These are phyloP conservation scores for Sorex fumeus DNA, from an alignment of 2,113 vertebrate species.

Conservation along the genomic window DNA sequence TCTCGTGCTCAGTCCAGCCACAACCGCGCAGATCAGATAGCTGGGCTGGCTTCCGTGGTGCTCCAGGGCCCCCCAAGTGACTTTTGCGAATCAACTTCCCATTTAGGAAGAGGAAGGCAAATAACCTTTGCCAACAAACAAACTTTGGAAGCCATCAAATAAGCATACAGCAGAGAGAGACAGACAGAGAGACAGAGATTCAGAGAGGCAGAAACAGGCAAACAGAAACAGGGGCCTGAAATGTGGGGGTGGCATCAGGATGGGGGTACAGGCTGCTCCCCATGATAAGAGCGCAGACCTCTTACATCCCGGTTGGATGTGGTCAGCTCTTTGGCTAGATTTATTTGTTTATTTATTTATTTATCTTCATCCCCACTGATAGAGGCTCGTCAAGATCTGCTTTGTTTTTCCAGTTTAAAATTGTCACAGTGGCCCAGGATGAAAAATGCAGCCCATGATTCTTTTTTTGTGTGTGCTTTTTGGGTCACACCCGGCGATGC, in stretches of 20 bases:
- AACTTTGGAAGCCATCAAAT: conserved; percentile 45
- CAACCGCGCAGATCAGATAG: conserved; percentile 41
- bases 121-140: background rate
- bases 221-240: background rate
- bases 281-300: conserved; percentile 44
- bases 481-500: no score
- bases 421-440: conserved; percentile 79
- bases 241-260: background rate
- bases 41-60: conserved; percentile 44
- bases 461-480: no score
- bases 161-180: conserved; percentile 40
- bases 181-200: background rate
- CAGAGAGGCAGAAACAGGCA: no score
- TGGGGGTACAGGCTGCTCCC: background rate
- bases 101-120: conserved; percentile 65
- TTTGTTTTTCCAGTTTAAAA: conserved; percentile 82
- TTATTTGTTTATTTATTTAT: conserved; percentile 75
- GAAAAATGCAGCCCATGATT: conserved; percentile 82
- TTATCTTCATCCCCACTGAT: conserved; percentile 65
- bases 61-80: conserved; percentile 63
- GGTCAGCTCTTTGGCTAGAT: conserved; percentile 42
- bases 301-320: background rate
- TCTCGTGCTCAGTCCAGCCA: conserved; percentile 52
- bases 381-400: conserved; percentile 59
- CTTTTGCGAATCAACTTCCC: conserved; percentile 69